Base-by-base conservation (phyloP, 2,797 vertebrate genomes). In the Lutjanus argentimaculatus region DNA sequence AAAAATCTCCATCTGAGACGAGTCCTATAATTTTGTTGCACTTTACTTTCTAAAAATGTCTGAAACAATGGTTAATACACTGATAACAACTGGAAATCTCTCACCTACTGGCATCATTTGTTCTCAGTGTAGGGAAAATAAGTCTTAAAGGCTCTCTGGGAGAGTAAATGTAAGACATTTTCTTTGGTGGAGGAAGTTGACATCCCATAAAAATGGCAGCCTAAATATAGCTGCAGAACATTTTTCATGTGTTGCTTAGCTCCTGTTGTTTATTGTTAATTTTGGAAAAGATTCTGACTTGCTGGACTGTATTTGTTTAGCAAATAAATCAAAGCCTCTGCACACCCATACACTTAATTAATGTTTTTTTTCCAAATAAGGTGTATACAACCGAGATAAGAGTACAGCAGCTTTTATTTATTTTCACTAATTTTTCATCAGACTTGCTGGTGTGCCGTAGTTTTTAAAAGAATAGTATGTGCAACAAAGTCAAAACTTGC, bases 241-340 rank as follows among this genome's bases (percentile, higher is more conserved):
- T 80, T 68, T 77, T 51, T 70, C 21, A 46, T 70, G 67, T 1
- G 12, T 25, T 14, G 40, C 45, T 17, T 45, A 7, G 65, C 22
- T 77, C 61, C 36, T 68, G 43, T 68, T 62, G 67, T 72, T 71
- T 68, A 52, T 17, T 67, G 64, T 72, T 84, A 68, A 72, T 78
- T 69, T 36, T 79, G 55, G 57, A 52, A 36, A 68, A 10, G 22
- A 71, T 49, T 65, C 36, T 25, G 66, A 84, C 46, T 77, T 30
- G 40, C 21, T 51, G 1, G 48, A 74, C 21, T 77, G 13, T 62
- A 46, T 65, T 75, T 62, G n/a, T 83, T 87, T 15, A 53, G 69
- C 52, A 75, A 82, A 86, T 89, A 80, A 88, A 85, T 89, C 67
- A 89, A 72, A 80, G 52, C 70, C 22, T 80, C 7, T n/a, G 30